A percentile compares a stretch with the other conserved stretches of the same genome.
phyloP scores from a whole-genome alignment of 53 echinoderm and acorn worm genomes.

The Apostichopus leukothele region DNA sequence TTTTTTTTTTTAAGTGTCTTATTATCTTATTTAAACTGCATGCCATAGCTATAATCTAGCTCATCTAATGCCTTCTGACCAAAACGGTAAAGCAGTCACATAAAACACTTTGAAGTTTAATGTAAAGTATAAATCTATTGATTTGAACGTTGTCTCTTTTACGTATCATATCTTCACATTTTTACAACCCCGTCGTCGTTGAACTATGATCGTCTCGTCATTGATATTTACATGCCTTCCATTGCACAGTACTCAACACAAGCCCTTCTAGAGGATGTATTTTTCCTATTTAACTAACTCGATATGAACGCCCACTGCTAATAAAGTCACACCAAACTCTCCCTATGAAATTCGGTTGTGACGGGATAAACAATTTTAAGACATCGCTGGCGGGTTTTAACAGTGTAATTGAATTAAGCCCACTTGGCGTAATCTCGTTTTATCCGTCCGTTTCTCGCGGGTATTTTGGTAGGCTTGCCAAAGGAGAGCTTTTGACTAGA shows the following conservation, averaged over 20 bases:
- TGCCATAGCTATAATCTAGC: too few species aligned
- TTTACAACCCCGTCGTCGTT: too few species aligned
- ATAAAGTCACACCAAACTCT: constrained; percentile 21
- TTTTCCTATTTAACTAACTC: constrained; percentile 18
- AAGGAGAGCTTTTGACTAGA: not conserved
- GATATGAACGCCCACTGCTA: constrained; percentile 27
- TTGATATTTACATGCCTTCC: too few species aligned
- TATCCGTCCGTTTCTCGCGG: constrained; percentile 40
- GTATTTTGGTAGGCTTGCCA: constrained; percentile 47
- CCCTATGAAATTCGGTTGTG: not conserved
- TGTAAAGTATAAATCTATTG: too few species aligned
- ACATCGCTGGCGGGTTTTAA: constrained; percentile 34
- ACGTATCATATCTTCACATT: too few species aligned
- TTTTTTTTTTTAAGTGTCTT: too few species aligned
- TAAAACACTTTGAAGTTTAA: too few species aligned
- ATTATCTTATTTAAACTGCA: too few species aligned
- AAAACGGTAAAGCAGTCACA: too few species aligned
- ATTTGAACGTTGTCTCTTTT: too few species aligned
- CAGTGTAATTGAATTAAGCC: constrained; percentile 49
- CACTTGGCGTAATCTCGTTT: constrained; percentile 46
- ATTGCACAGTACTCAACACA: not conserved
- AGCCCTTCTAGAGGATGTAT: not conserved
- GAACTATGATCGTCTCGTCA: too few species aligned
- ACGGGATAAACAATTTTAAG: constrained; percentile 47
- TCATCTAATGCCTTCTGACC: too few species aligned